A percentile compares a stretch with the other conserved stretches of the same genome.
Conservation (phyloP, 2,888 invertebrate species). For the Bruchidius siliquastri region DNA sequence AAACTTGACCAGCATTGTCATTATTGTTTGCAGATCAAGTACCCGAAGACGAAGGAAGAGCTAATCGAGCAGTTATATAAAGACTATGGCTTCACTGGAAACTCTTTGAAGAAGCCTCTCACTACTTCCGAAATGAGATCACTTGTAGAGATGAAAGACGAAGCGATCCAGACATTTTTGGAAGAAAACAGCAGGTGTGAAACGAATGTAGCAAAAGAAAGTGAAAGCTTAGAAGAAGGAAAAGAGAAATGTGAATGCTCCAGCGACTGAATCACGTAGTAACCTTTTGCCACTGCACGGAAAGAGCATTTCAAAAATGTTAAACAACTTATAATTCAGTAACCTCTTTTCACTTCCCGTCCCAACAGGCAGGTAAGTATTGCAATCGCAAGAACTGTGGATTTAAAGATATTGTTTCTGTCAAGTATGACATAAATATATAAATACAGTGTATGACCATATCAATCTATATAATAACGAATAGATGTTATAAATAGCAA, state of each 20-base stretch:
- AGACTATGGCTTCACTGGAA: conserved; percentile 27
- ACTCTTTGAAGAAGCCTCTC: conserved; percentile 17
- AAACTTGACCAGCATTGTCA: no score
- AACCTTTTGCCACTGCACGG: no score
- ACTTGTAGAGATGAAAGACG: conserved; percentile 48
- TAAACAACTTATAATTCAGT: no score
- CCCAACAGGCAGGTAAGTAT: no score
- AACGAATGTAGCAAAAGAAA: conserved; percentile 21
- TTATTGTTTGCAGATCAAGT: conserved; percentile 29
- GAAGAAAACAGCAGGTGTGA: conserved; percentile 39
- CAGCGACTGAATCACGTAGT: conserved; percentile 6
- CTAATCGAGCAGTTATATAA: conserved; percentile 33
- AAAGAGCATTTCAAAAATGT: no score
- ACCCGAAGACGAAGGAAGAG: conserved; percentile 39
- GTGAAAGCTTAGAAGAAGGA: conserved; percentile 24
- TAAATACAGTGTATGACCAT: no score
- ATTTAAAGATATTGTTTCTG: no score
- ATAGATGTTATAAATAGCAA: no score
- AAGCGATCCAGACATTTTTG: conserved; percentile 43
- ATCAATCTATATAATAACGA: no score
- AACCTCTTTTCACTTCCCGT: no score
- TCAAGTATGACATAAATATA: no score
- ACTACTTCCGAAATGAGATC: conserved; percentile 40
- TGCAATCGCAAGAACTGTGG: no score
- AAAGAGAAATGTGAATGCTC: conserved; percentile 30